Evolutionary conservation across 2,888 invertebrate species (phyloP), one percentile per base, ranked within the genome.

Genomic region (Spicauda simplicius): DNA sequence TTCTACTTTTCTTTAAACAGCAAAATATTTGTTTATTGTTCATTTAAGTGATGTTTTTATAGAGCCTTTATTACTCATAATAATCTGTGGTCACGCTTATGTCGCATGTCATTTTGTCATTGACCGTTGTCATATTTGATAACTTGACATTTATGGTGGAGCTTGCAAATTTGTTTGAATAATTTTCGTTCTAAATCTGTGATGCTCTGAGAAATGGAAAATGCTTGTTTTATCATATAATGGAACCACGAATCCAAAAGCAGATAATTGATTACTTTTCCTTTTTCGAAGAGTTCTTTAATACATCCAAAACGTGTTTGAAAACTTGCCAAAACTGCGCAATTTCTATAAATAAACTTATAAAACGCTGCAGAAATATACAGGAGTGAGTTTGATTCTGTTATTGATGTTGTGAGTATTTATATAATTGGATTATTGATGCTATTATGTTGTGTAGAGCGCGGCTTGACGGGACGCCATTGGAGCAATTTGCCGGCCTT

Each of bases 221-320:
- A 76, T 77, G 77, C 50, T 52, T 48, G 61, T 68, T 64, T 57
- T 58, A 69, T 56, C 66, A 60, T 73, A 88, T 85, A 79, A 93
- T 93, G 93, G 93, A 93, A 86, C 73, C 77, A 68, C 89, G 88
- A 80, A 79, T 94, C 70, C 94, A 94, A 80, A 94, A 93, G 76
- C 87, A 93, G 77, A 82, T 95, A 56, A 82, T 92, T 77, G 91
- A 88, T 76, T 94, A 93, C 78, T 94, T 94, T 83, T 89, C 91
- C 56, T 87, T 83, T 77, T 90, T 95, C 72, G 91, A 92, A 72
- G 86, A 87, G 76, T 93, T 93, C 76, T 86, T 90, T 73, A 88
- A 86, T 68, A 86, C 84, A 66, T 90, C 93, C 75, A 90, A 87
- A 84, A 82, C 80, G 79, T 84, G 86, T 80, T 88, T 94, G 88